Base-by-base conservation (phyloP, 2,113 vertebrate genomes). In the Phocoena phocoena region DNA sequence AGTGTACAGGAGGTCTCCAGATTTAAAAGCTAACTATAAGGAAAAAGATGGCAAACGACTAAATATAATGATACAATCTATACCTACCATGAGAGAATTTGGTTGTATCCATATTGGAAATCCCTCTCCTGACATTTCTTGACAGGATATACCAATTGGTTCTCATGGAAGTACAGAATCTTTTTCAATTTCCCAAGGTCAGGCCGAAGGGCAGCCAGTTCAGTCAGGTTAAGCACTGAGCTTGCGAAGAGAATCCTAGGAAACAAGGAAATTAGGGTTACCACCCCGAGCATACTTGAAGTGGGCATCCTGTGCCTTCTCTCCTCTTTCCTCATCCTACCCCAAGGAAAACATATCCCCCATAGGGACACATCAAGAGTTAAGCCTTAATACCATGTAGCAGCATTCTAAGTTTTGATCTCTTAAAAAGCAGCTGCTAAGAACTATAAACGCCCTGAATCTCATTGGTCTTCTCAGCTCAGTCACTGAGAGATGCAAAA, bases 91-190 rank as follows among this genome's bases (percentile, higher is more conserved):
- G 99, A 99, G 94, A 99, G 98, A 97, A 99, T 93, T 98, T 99
- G 99, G 99, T 99, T 99, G 98, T 99, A 99, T 93, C 99, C 99
- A 14, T 99, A 99, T 89, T 99, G 99, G 98, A 99, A 99, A 98
- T 99, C 99, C 97, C 99, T 98, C 82, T 99, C 99, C 98, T 99
- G 99, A 98, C 97, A 99, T 98, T 99, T 99, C 98, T 99, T 99
- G 97, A 99, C 99, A 65, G 99, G 99, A 98, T 99, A 99, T 5
- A 98, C 98, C 98, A 99, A 98, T 97, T 99, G 99, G 98, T 99
- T 99, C 98, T 99, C 99, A 21, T 99, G 99, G 98, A 99, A 99
- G 98, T 99, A 99, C 92, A 99, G 98, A 86, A 99, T 98, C 98
- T 99, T 99, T 98, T 99, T 99, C 97, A 99, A 98, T 98, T 99